Percentiles rank a stretch among this genome's conserved stretches.
Conservation (phyloP, 2,113 vertebrate species). For the Todiramphus saurophagus region DNA sequence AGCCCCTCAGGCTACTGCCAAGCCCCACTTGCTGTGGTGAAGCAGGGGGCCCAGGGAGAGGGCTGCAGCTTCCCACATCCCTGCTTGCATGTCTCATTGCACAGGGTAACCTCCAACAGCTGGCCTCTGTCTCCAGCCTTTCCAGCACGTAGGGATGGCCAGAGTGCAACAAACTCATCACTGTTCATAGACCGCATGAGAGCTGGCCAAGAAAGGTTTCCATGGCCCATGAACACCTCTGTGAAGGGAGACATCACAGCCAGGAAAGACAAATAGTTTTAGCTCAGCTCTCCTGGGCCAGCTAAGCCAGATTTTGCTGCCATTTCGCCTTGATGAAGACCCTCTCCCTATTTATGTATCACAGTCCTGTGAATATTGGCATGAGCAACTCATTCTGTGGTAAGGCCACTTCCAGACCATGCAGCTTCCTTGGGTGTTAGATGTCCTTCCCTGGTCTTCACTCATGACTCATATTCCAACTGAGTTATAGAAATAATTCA, state of each 20-base stretch:
- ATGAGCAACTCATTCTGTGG: not conserved
- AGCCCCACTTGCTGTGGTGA: not conserved
- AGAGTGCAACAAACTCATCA: not conserved
- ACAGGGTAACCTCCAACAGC: not conserved
- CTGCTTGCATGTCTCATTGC: not conserved
- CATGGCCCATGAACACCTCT: not conserved
- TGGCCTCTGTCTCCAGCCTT: not conserved
- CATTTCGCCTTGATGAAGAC: not conserved
- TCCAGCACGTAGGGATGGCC: not conserved
- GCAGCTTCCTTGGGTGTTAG: not conserved
- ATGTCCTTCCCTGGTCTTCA: not conserved
- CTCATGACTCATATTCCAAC: not conserved
- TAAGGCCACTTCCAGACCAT: not conserved
- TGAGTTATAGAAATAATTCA: not conserved
- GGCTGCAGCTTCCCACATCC: not conserved
- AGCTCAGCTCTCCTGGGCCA: not conserved
- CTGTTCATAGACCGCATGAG: fast-evolving
- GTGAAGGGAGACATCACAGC: not conserved
- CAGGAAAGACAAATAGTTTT: not conserved
- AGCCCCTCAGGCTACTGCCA: not conserved
- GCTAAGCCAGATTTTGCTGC: not conserved
- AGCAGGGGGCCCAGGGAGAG: not conserved
- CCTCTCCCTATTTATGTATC: not conserved
- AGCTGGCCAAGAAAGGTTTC: not conserved
- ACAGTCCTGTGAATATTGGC: not conserved